phyloP scores from a whole-genome alignment of 2,888 invertebrate species.

The Chrysina gloriosa region DNA sequence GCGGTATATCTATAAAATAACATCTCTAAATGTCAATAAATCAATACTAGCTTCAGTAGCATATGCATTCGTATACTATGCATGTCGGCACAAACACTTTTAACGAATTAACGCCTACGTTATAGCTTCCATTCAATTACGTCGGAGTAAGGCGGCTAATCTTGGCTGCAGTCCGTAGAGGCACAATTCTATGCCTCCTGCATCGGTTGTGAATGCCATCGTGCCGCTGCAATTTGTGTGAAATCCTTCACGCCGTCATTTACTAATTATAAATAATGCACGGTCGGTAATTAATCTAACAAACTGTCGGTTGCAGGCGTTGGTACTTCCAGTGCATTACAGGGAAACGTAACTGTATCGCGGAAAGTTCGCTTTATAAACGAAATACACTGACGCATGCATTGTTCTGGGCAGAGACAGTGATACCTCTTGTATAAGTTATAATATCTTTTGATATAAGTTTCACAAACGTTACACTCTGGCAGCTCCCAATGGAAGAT shows the following conservation, averaged over 20 bases:
- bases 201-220: slow-evolving; percentile 12
- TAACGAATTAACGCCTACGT: slow-evolving; percentile 10
- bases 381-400: not conserved
- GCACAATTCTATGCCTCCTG: slow-evolving; percentile 9
- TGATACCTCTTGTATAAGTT: not conserved
- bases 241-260: slow-evolving; percentile 28
- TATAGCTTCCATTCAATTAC: slow-evolving; percentile 15
- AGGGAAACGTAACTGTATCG: not conserved
- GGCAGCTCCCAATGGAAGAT: no score
- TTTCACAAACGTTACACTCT: no score
- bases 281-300: slow-evolving; percentile 32
- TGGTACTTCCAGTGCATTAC: not conserved
- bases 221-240: slow-evolving; percentile 21
- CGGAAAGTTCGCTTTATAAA: not conserved
- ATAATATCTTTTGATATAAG: slow-evolving; percentile 5
- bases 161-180: slow-evolving; percentile 10
- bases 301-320: slow-evolving; percentile 22
- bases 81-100: slow-evolving; percentile 1
- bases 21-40: no score
- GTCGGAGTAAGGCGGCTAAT: not conserved
- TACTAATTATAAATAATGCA: slow-evolving; percentile 33
- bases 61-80: not conserved
- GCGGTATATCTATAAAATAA: no score
- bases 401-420: slow-evolving; percentile 4
- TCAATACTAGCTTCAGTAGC: not conserved